These are phyloP conservation scores for Drosophila equinoxialis DNA, from an alignment of 1,140 invertebrate species.

Conservation along the genomic window DNA sequence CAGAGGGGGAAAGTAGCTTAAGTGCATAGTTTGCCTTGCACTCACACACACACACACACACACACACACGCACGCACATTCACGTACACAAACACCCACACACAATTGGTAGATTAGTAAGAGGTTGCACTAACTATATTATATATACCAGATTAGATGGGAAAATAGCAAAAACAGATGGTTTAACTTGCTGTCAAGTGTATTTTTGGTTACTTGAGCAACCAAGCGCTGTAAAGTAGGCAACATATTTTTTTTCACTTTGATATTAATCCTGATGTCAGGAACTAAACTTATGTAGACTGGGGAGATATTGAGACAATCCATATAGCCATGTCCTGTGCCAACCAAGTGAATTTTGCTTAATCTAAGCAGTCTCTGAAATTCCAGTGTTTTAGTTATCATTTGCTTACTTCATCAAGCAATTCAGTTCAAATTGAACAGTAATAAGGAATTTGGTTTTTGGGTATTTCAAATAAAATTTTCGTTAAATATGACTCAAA, in stretches of 20 bases:
- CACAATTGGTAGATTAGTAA: neutral
- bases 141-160: neutral
- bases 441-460: neutral
- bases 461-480: neutral
- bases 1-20: conserved; percentile 19
- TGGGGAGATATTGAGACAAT: too few species aligned
- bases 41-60: neutral
- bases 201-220: neutral
- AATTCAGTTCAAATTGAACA: neutral
- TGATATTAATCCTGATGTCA: neutral
- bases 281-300: too few species aligned
- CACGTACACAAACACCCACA: neutral
- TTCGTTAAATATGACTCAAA: neutral
- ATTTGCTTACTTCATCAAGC: neutral
- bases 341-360: too few species aligned
- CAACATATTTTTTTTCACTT: too few species aligned
- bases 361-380: neutral
- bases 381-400: neutral
- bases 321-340: too few species aligned
- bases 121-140: neutral
- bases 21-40: conserved; percentile 10
- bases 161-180: neutral
- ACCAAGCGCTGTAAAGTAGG: neutral
- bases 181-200: neutral
- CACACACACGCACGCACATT: neutral